phyloP scores from a whole-genome alignment of 1,140 invertebrate species.

The Protaetia brevitarsis region DNA sequence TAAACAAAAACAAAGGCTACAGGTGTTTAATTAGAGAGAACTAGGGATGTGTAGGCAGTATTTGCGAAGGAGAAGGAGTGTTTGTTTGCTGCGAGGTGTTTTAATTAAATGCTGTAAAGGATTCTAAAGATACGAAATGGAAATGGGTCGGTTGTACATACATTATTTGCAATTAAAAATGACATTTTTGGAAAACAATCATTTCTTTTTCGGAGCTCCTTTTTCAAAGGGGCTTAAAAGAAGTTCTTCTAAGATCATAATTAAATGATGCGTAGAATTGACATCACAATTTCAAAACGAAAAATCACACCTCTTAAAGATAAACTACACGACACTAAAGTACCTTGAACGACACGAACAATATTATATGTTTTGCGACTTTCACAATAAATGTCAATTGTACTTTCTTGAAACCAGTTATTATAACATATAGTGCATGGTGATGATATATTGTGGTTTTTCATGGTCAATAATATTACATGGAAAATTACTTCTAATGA shows the following conservation, averaged over 20 bases:
- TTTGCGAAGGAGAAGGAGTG: background rate
- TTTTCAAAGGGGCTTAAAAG: background rate
- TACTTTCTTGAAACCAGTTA: conserved; percentile 41
- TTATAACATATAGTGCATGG: conserved; percentile 37
- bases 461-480: conserved; percentile 41
- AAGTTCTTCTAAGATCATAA: background rate
- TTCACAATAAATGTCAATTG: conserved; percentile 28
- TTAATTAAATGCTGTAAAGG: too few species aligned
- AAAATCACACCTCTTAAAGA: too few species aligned
- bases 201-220: too few species aligned
- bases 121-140: too few species aligned
- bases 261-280: background rate
- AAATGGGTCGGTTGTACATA: too few species aligned
- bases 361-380: background rate
- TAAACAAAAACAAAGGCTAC: conserved; percentile 15
- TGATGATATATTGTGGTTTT: conserved; percentile 40
- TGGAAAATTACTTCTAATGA: conserved; percentile 40
- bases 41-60: background rate
- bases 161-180: too few species aligned
- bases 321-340: background rate
- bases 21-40: conserved; percentile 17
- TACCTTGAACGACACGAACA: background rate
- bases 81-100: conserved; percentile 1
- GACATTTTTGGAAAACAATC: too few species aligned
- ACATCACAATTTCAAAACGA: background rate